Base-by-base conservation (phyloP, 2,888 invertebrate genomes). In the Coenonympha arcania region DNA sequence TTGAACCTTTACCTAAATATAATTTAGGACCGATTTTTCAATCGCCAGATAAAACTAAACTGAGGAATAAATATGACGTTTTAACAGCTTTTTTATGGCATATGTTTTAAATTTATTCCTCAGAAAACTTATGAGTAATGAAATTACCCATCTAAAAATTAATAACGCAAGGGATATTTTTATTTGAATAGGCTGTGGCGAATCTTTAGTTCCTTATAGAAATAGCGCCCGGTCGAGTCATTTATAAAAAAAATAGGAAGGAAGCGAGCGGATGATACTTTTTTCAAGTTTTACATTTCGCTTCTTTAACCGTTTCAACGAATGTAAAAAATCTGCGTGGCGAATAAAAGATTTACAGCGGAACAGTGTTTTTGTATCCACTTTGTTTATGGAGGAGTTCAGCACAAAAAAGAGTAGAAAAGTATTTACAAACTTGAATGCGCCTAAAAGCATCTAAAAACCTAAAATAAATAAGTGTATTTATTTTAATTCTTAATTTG, bases 261-360 rank as follows among this genome's bases (percentile, higher is more conserved):
- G 52, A 55, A 55, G 51, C 40, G 13, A 55, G 51, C 40, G 13
- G 18, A 31, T 28, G 22, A 24, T 28, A 13, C 6, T 22, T 43
- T 49, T 49, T 43, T 43, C 45, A 24, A 19, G 19, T 20, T 39
- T 37, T 8, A 11, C 36, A 48, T 46, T 46, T 37, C 28, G 46
- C 28, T 49, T 47, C 49, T 55, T 49, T 20, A 44, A 40, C 33
- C 37, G 42, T 34, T 49, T 31, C 39, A 45, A 43, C 22, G 28
- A 28, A 15, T 9, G 42, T 8, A 52, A 55, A 48, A 55, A 52
- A 37, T 6, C 6, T 13, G n/a, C 28, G 30, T 31, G 11, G 11
- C 33, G 36, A 46, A 49, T 49, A 50, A 49, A 48, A 41, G 41
- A 48, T 48, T 39, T 24, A 18, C 44, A 55, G 55, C 55, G 52